Evolutionary conservation across 2,888 invertebrate species (phyloP).

Genomic region (Andrena praecox): DNA sequence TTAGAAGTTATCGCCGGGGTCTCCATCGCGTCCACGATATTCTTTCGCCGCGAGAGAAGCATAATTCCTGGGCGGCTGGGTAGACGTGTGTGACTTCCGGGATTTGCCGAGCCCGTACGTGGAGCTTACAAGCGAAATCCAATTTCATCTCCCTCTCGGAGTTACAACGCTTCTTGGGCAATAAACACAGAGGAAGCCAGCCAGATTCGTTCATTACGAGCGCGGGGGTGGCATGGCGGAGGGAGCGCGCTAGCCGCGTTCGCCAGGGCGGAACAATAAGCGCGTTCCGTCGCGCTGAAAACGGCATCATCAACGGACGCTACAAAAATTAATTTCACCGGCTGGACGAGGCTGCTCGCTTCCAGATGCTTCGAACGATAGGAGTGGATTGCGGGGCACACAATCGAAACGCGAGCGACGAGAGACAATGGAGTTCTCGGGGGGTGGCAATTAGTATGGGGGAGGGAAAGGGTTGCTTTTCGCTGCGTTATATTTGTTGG

Average conservation of each 20-base stretch:
- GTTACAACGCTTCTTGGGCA: slow-evolving; percentile 42
- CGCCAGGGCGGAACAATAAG: slow-evolving; percentile 16
- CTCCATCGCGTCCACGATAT: slow-evolving; percentile 34
- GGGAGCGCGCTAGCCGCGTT: background rate
- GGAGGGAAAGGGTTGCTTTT: background rate
- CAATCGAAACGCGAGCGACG: slow-evolving; percentile 1
- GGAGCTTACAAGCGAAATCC: slow-evolving; percentile 60
- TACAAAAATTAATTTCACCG: slow-evolving; percentile 28
- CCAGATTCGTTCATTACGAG: slow-evolving; percentile 50
- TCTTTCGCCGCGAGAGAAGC: slow-evolving; percentile 36
- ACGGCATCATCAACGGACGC: slow-evolving; percentile 18
- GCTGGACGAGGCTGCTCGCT: background rate
- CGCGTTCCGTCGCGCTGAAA: slow-evolving; percentile 19
- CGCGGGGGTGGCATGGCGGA: background rate
- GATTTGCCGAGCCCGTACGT: slow-evolving; percentile 52
- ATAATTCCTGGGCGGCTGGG: slow-evolving; percentile 25
- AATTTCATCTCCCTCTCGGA: slow-evolving; percentile 58
- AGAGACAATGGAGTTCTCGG: slow-evolving; percentile 2
- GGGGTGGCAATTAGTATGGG: background rate
- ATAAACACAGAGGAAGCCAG: slow-evolving; percentile 47
- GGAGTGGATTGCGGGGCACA: background rate
- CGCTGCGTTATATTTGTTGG: background rate
- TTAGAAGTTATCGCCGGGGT: slow-evolving; percentile 47
- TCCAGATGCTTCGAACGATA: background rate
- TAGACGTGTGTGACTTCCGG: slow-evolving; percentile 32